A percentile compares a stretch with the other conserved stretches of the same genome.
These are phyloP conservation scores for Plectrocnemia conspersa DNA, from an alignment of 1,140 invertebrate species.

Conservation along the genomic window DNA sequence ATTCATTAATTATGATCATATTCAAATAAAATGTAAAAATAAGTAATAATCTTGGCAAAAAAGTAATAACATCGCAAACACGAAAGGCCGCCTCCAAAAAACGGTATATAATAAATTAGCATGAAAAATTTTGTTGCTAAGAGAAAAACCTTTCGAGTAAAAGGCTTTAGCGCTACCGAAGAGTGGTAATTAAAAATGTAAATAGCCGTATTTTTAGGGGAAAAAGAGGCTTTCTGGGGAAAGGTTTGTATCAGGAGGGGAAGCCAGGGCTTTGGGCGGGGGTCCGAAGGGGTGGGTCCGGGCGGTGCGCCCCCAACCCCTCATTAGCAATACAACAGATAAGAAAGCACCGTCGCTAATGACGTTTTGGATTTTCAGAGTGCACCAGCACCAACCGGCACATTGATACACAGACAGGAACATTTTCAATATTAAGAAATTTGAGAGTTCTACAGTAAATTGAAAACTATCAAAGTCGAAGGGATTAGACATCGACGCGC, in stretches of 20 bases:
- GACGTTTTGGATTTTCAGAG: conserved; percentile 26
- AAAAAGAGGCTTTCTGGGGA: conserved; percentile 27
- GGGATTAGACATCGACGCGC: too few species aligned
- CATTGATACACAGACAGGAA: too few species aligned
- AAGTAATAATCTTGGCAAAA: too few species aligned
- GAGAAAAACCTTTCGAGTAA: conserved; percentile 29
- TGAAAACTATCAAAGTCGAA: too few species aligned
- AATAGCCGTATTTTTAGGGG: conserved; percentile 37
- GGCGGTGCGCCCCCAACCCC: conserved; percentile 8
- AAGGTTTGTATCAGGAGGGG: conserved; percentile 20
- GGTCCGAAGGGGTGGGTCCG: background rate
- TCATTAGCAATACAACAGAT: conserved; percentile 35
- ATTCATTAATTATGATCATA: too few species aligned
- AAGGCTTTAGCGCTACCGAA: conserved; percentile 30
- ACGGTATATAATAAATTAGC: conserved; percentile 27
- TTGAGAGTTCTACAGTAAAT: too few species aligned
- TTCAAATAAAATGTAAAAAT: too few species aligned
- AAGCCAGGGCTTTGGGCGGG: background rate
- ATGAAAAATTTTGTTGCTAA: conserved; percentile 20
- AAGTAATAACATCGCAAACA: too few species aligned
- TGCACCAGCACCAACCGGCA: too few species aligned
- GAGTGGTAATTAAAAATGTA: conserved; percentile 37
- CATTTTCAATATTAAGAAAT: too few species aligned
- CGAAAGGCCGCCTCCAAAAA: too few species aligned
- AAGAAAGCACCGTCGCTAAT: conserved; percentile 33